Base-by-base conservation (phyloP, 2,797 vertebrate genomes). In the Notoglanidium macrostoma region DNA sequence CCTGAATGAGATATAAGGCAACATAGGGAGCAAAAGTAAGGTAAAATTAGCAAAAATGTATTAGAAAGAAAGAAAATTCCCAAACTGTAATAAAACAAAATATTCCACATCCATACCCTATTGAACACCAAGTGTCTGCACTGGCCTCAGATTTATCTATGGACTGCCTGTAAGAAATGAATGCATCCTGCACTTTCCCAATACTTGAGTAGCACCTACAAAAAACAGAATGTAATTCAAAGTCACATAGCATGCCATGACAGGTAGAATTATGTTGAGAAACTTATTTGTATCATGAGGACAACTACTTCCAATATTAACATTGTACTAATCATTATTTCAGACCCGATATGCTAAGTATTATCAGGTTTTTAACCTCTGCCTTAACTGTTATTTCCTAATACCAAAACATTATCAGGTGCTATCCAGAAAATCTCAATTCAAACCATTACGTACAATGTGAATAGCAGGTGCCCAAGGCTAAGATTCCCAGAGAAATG, bases 141-240 rank as follows among this genome's bases (percentile, higher is more conserved):
- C 98, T 99, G 95, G 98, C 98, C 96, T 99, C 98, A 19, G 98
- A 99, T 95, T 99, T 99, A 95, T 99, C 98, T 92, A 99, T 99
- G 95, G 98, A 99, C 94, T 99, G 98, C 92, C 98, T 96, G 92
- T 99, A 99, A 92, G 98, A 99, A 96, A 99, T 97, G 96, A 99
- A 99, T 93, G 98, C 98, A 97, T 99, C 98, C 94, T 99, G 98
- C 95, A 99, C 98, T 96, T 99, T 99, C 93, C 98, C 98, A 94
- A 98, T 98, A 96, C 97, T 98, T 93, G 97, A 98, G 93, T 97
- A 98, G 95, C 98, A 99, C 97, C 98, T 99, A 90, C 59, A 84
- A 46, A 68, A 23, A 10, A 68, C 9, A 83, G 10, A 32, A 73
- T 14, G 55, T 21, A 40, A 32, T 26, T 46, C 23, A 46, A 26